Conservation (phyloP, 2,888 invertebrate genomes). For the Agrotis segetum region DNA sequence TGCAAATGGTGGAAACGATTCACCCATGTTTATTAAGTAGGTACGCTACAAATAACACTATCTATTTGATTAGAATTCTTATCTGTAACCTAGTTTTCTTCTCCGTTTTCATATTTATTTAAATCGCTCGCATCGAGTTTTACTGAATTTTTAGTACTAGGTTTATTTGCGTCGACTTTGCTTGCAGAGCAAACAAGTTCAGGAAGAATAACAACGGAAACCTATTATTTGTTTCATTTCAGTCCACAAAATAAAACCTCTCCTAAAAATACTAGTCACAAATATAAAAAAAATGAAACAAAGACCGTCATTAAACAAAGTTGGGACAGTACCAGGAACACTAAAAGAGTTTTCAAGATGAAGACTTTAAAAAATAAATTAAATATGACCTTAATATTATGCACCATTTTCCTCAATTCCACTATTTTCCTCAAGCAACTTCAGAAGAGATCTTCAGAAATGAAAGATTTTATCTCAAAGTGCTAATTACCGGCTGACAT, state of each 20-base stretch:
- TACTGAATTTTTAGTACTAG: neutral
- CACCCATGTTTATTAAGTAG: slow-evolving; percentile 31
- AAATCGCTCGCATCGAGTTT: slow-evolving; percentile 8
- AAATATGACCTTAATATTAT: slow-evolving; percentile 36
- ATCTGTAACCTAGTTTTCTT: slow-evolving; percentile 49
- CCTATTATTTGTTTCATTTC: neutral
- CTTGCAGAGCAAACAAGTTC: slow-evolving; percentile 12
- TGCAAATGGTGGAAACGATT: slow-evolving; percentile 19
- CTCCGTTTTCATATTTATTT: slow-evolving; percentile 24
- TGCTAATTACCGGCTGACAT: slow-evolving; percentile 55
- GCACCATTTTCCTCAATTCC: slow-evolving; percentile 29
- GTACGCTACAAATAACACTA: slow-evolving; percentile 42
- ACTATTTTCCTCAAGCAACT: slow-evolving; percentile 42
- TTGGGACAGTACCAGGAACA: neutral
- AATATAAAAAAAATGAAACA: neutral
- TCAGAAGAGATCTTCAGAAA: slow-evolving; percentile 41
- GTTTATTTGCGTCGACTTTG: slow-evolving; percentile 9
- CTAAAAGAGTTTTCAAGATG: neutral
- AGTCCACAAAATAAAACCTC: neutral
- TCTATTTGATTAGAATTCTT: slow-evolving; percentile 50
- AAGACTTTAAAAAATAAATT: neutral
- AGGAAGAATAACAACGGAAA: slow-evolving; percentile 13
- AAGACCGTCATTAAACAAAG: neutral
- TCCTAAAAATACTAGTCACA: neutral
- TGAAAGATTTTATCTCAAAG: slow-evolving; percentile 51